phyloP scores from a whole-genome alignment of 2,888 invertebrate genomes.

The Oscheius onirici region DNA sequence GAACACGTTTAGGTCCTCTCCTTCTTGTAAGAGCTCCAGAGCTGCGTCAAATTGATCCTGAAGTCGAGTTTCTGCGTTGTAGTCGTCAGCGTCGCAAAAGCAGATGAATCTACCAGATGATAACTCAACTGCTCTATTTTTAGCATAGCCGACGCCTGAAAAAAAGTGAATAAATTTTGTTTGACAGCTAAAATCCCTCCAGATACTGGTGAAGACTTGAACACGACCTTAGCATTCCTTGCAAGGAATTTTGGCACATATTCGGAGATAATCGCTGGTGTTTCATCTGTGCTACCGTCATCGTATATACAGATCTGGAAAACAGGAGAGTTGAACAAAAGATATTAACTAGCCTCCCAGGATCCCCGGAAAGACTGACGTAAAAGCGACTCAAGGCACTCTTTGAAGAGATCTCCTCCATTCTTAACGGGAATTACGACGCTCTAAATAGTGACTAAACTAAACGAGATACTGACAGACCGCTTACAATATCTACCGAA shows the following conservation, averaged over 20 bases:
- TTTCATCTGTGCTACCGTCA: constrained; percentile 61
- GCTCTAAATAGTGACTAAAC: constrained; percentile 35
- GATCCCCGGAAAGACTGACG: constrained; percentile 28
- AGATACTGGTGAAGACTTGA: constrained; percentile 34
- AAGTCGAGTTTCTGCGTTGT: constrained; percentile 80
- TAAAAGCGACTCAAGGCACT: constrained; percentile 55
- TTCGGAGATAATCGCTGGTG: constrained; percentile 38
- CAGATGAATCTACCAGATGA: constrained; percentile 80
- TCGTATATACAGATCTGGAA: constrained; percentile 60
- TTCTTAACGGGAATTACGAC: constrained; percentile 61
- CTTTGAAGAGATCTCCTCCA: constrained; percentile 50
- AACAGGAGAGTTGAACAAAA: constrained; percentile 1
- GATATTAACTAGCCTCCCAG: constrained; percentile 21
- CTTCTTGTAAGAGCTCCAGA: neutral
- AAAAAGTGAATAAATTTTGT: too few species aligned
- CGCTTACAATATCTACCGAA: neutral
- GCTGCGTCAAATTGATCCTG: constrained; percentile 58
- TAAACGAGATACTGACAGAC: neutral
- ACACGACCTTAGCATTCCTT: constrained; percentile 38
- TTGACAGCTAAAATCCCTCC: constrained; percentile 37
- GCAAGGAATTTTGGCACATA: constrained; percentile 37
- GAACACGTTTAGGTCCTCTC: neutral
- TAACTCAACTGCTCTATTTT: constrained; percentile 68
- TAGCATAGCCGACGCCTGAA: constrained; percentile 65
- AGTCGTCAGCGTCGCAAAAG: constrained; percentile 85